These are phyloP conservation scores for Heliconius aoede DNA, from an alignment of 2,888 invertebrate genomes.

Conservation along the genomic window DNA sequence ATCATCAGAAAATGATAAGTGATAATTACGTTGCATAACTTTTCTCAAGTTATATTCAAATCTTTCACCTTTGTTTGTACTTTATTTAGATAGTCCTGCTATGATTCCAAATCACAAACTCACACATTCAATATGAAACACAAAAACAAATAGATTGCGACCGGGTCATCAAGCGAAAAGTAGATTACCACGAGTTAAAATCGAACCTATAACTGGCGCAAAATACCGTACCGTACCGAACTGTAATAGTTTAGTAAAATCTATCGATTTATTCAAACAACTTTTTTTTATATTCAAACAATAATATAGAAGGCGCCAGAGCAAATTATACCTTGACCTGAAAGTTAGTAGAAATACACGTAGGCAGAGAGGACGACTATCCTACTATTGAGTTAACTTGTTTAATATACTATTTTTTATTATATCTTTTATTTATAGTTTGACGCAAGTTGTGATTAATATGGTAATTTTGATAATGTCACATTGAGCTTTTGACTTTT, in stretches of 20 bases:
- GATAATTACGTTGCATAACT: too few species aligned
- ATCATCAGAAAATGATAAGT: too few species aligned
- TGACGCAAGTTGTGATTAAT: background rate
- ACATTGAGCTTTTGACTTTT: background rate
- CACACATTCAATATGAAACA: too few species aligned
- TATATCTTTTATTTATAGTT: constrained; percentile 13
- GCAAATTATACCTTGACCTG: constrained; percentile 33
- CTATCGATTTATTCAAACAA: constrained; percentile 1
- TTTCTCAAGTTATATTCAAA: too few species aligned
- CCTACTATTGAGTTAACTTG: constrained; percentile 12
- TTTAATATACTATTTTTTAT: constrained; percentile 27
- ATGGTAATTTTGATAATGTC: background rate
- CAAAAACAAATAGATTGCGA: too few species aligned
- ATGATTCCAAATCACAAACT: too few species aligned
- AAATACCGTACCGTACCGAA: too few species aligned
- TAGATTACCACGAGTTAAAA: background rate
- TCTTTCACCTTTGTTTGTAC: too few species aligned
- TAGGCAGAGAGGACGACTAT: constrained; percentile 28
- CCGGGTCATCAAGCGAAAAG: background rate
- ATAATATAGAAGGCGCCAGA: constrained; percentile 19
- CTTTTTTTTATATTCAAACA: constrained; percentile 1
- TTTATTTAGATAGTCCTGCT: too few species aligned
- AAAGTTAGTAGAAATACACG: constrained; percentile 24
- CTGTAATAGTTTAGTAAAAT: background rate
- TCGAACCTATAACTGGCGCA: too few species aligned